Conservation (phyloP, 2,888 invertebrate species). For the Micropterix aruncella region DNA sequence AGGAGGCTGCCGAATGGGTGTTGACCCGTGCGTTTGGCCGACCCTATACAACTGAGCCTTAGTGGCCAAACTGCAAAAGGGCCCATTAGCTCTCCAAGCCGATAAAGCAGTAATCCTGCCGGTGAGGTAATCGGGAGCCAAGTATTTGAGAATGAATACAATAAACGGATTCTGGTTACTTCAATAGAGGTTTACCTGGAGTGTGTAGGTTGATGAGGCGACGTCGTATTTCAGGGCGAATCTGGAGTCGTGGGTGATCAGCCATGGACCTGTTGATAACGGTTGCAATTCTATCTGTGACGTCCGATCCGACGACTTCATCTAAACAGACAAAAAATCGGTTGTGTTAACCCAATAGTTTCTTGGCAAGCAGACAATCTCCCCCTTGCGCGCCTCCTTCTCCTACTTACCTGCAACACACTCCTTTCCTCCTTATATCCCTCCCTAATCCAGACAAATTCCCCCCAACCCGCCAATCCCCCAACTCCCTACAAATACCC, state of each 20-base stretch:
- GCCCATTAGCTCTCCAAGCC: too few species aligned
- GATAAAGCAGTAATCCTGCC: too few species aligned
- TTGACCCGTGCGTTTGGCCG: too few species aligned
- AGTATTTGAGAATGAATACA: neutral
- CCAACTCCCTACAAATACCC: too few species aligned
- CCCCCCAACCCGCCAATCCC: too few species aligned
- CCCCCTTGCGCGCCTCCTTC: neutral
- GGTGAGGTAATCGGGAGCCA: too few species aligned
- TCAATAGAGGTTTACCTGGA: slow-evolving; percentile 29
- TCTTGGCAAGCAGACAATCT: neutral
- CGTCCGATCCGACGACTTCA: slow-evolving; percentile 45
- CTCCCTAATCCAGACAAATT: neutral
- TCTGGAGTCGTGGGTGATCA: slow-evolving; percentile 59
- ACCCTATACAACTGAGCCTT: too few species aligned
- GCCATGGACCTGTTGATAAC: slow-evolving; percentile 52
- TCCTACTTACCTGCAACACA: neutral
- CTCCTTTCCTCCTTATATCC: neutral
- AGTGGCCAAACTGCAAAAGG: too few species aligned
- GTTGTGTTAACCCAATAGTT: too few species aligned
- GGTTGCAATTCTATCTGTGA: slow-evolving; percentile 43
- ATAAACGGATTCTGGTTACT: too few species aligned
- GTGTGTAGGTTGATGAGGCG: slow-evolving; percentile 54
- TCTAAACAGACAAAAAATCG: slow-evolving; percentile 16
- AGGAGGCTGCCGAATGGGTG: too few species aligned
- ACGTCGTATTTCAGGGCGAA: slow-evolving; percentile 55